Percentiles rank a stretch among this genome's conserved stretches.
phyloP scores from a whole-genome alignment of 2,797 vertebrate genomes.

The Hafferia zeledoni region DNA sequence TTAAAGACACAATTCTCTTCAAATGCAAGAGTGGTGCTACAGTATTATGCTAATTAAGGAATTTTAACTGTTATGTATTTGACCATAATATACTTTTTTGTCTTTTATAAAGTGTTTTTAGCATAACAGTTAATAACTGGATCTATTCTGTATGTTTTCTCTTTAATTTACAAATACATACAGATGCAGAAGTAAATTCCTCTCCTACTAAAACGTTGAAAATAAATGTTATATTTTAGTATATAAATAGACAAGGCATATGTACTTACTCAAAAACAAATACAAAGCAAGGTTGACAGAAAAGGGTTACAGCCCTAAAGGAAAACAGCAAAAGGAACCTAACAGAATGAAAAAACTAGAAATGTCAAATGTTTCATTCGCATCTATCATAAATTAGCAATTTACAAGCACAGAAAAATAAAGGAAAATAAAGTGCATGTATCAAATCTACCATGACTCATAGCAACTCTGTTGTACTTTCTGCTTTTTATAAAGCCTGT shows the following conservation, averaged over 20 bases:
- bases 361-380: constrained; percentile 15
- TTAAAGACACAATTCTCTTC: neutral
- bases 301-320: neutral
- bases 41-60: neutral
- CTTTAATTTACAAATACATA: neutral
- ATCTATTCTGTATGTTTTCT: neutral
- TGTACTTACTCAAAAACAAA: neutral
- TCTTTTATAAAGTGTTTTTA: neutral
- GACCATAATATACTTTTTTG: neutral
- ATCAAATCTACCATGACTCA: constrained; percentile 45
- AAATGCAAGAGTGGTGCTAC: neutral
- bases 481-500: neutral
- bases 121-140: neutral
- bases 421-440: neutral
- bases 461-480: constrained; percentile 14
- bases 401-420: constrained; percentile 34
- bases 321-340: neutral
- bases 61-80: neutral
- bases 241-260: neutral
- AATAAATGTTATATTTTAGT: neutral
- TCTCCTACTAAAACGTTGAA: neutral
- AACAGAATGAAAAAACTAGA: constrained; percentile 18
- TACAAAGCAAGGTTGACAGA: neutral
- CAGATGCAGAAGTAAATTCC: neutral
- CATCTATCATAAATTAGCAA: constrained; percentile 28